Evolutionary conservation across 2,888 invertebrate genomes (phyloP), one percentile per base, ranked within the genome.

Genomic region (Idaea dimidiata): DNA sequence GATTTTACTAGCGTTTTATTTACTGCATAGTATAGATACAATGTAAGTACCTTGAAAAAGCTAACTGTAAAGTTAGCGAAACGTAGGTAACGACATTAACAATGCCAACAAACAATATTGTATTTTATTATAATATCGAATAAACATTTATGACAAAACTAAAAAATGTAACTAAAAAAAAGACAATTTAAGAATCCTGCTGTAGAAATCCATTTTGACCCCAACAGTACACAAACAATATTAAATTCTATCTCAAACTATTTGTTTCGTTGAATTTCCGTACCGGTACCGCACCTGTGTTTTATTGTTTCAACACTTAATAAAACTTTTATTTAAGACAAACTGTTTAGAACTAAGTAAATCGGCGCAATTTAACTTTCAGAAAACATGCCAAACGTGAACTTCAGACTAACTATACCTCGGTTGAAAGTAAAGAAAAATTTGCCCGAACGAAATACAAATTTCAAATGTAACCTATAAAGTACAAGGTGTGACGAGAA

Each of bases 401-500:
- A 43, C 43, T 43, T 43, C 14, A 10, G 10, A 43, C 43, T 10
- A 43, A 43, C 43, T 43, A 43, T 8, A 43, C 43, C 8, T 43
- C 8, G 43, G 24, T 24, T 24, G 24, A 24, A 43, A 14, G 43
- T 43, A 43, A 43, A 43, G 43, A 10, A 14, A 43, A 14, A 43
- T 43, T 43, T 10, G 43, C 43, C 10, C 2, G 24, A 24, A 24
- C 14, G 10, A 43, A 43, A 0, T 43, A 43, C 43, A 43, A 43
- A 43, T 43, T 43, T 43, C 43, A 14, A 43, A 24, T 57, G 57
- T 54, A 57, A 64, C 58, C 55, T 17, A 62, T 66, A n/a, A n/a
- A n/a, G n/a, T n/a, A n/a, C n/a, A n/a, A n/a, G n/a, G n/a, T n/a
- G n/a, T n/a, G n/a, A n/a, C n/a, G n/a, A n/a, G n/a, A n/a, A n/a